A percentile compares a stretch with the other conserved stretches of the same genome.
These are phyloP conservation scores for Tricholauxania praeusta DNA, from an alignment of 2,888 invertebrate species.

Conservation along the genomic window DNA sequence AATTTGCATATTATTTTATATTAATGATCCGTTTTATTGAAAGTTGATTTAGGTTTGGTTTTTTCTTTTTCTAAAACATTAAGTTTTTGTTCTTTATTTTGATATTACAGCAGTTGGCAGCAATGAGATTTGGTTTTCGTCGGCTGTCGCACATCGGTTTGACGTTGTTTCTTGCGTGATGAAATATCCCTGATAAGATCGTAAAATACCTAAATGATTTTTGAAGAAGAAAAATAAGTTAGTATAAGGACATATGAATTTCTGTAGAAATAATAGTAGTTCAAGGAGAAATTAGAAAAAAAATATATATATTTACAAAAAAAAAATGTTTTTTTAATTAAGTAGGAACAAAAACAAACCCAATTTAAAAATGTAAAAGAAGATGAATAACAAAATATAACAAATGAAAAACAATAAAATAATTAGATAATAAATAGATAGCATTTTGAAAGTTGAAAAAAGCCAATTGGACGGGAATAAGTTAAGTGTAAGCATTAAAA, in stretches of 20 bases:
- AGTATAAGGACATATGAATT: constrained; percentile 34
- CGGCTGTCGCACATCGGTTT: constrained; percentile 67
- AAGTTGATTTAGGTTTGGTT: not conserved
- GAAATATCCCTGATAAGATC: constrained; percentile 69
- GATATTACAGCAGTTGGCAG: constrained; percentile 68
- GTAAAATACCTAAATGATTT: constrained; percentile 65
- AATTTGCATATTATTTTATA: not conserved
- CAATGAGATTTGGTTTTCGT: constrained; percentile 67
- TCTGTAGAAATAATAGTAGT: constrained; percentile 40
- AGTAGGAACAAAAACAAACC: constrained; percentile 2
- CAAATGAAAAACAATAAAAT: not conserved
- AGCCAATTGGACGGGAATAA: no score
- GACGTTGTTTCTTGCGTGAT: constrained; percentile 68
- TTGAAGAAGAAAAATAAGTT: constrained; percentile 15
- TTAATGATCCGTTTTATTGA: constrained; percentile 4
- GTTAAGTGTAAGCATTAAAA: no score
- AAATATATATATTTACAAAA: constrained; percentile 11
- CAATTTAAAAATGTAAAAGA: constrained; percentile 2
- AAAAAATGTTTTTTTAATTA: not conserved
- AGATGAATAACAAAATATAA: not conserved
- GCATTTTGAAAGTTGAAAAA: no score
- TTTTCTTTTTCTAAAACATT: not conserved
- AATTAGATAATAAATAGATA: no score
- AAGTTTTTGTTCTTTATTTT: constrained; percentile 24
- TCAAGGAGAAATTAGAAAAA: constrained; percentile 44